Conservation (phyloP, 2,797 vertebrate species). For the Hypotaenidia philippensis region DNA sequence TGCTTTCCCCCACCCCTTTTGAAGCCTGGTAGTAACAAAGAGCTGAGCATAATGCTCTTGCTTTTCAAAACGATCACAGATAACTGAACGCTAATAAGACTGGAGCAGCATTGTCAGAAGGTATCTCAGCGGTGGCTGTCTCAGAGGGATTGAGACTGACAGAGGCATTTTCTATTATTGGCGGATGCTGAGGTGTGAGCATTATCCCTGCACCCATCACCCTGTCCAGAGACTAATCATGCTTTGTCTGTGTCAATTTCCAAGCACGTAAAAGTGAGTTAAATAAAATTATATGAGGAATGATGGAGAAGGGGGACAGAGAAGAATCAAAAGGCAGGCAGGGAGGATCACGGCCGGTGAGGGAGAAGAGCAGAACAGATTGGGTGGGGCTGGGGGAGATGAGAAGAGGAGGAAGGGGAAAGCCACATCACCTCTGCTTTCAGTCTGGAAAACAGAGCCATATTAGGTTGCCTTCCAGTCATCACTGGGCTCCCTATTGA, state of each 20-base stretch:
- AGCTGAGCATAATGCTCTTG: conserved; percentile 56
- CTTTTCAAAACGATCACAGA: conserved; percentile 68
- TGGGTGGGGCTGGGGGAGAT: neutral
- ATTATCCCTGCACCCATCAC: conserved; percentile 31
- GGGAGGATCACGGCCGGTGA: neutral
- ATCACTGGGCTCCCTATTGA: neutral
- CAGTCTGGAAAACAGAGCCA: neutral
- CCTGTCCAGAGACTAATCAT: neutral
- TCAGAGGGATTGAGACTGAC: conserved; percentile 43
- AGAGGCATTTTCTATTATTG: conserved; percentile 64
- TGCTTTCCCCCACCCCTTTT: conserved; percentile 25
- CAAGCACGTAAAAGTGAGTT: neutral
- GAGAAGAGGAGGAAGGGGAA: neutral
- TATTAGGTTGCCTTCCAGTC: neutral
- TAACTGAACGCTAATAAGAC: conserved; percentile 60
- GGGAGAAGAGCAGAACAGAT: neutral
- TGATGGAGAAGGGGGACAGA: neutral
- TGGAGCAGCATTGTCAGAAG: conserved; percentile 70
- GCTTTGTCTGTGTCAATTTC: conserved; percentile 8
- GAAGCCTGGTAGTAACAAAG: conserved; percentile 41
- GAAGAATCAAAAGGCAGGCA: neutral
- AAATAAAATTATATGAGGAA: neutral
- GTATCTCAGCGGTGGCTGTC: conserved; percentile 45
- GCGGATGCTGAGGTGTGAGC: conserved; percentile 61
- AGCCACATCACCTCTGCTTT: neutral